Evolutionary conservation across 1,140 invertebrate species (phyloP).

Genomic region (Papilio machaon): DNA sequence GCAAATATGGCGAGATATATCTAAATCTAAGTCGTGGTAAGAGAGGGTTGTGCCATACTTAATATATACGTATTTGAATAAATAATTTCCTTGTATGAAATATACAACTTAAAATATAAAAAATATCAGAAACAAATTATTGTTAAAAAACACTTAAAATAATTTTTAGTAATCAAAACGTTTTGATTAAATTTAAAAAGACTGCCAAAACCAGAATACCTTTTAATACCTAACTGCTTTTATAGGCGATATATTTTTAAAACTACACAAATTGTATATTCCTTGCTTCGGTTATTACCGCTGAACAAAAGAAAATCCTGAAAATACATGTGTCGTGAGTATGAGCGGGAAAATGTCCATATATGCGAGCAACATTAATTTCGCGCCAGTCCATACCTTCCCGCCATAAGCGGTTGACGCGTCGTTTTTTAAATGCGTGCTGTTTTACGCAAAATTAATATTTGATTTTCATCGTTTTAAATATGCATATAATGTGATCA

Average conservation of each 20-base stretch:
- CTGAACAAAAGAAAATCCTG: conserved; percentile 31
- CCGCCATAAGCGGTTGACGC: conserved; percentile 20
- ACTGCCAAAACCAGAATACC: background rate
- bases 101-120: no score
- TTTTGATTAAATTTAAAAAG: background rate
- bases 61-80: no score
- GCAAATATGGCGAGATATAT: no score
- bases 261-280: background rate
- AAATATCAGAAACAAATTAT: no score
- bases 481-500: conserved; percentile 57
- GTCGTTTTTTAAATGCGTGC: conserved; percentile 34
- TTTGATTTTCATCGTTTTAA: conserved; percentile 44
- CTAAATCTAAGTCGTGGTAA: no score
- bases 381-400: conserved; percentile 16
- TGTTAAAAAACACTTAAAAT: no score
- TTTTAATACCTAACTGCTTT: background rate
- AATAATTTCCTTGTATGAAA: no score
- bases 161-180: no score
- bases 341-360: conserved; percentile 26
- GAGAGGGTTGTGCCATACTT: no score
- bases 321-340: background rate
- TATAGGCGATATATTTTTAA: background rate
- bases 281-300: background rate
- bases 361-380: conserved; percentile 21
- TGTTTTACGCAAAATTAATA: conserved; percentile 38